Evolutionary conservation across 1,140 invertebrate genomes (phyloP).

Genomic region (Dinothrombium tinctorium): DNA sequence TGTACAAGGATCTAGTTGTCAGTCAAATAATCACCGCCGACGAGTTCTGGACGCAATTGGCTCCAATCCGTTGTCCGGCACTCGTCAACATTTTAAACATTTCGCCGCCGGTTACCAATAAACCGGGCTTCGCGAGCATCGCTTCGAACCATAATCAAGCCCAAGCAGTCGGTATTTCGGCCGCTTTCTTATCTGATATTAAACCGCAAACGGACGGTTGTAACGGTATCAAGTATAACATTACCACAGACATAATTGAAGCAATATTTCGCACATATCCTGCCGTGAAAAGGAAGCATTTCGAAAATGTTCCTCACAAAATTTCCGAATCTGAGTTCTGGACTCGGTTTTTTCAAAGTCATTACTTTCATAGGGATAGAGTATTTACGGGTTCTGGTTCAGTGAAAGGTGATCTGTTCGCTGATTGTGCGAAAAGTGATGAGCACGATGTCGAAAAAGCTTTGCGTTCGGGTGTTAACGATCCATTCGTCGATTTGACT

Average conservation of each 20-base stretch:
- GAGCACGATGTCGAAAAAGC: constrained; percentile 62
- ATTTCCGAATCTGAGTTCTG: constrained; percentile 92
- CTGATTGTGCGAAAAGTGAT: constrained; percentile 86
- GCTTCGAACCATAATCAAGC: neutral
- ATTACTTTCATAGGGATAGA: constrained; percentile 96
- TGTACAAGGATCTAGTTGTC: constrained; percentile 62
- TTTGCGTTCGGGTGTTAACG: constrained; percentile 44
- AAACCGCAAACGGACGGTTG: constrained; percentile 91
- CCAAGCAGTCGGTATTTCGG: constrained; percentile 18
- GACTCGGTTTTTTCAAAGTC: constrained; percentile 98
- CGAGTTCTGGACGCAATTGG: constrained; percentile 59
- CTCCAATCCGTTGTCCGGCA: neutral
- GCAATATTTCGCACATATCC: constrained; percentile 99
- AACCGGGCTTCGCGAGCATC: neutral
- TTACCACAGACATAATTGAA: constrained; percentile 87
- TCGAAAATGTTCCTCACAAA: constrained; percentile 83
- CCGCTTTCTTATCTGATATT: constrained; percentile 42
- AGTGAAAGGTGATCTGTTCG: constrained; percentile 63
- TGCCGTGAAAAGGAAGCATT: constrained; percentile 85
- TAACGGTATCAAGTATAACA: constrained; percentile 89
- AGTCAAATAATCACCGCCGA: constrained; percentile 76
- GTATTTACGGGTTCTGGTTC: constrained; percentile 42
- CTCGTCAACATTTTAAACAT: neutral
- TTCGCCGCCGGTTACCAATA: neutral
- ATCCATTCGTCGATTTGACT: constrained; percentile 53